These are phyloP conservation scores for Triplophysa bombifrons DNA, from an alignment of 2,797 vertebrate genomes.

Conservation along the genomic window DNA sequence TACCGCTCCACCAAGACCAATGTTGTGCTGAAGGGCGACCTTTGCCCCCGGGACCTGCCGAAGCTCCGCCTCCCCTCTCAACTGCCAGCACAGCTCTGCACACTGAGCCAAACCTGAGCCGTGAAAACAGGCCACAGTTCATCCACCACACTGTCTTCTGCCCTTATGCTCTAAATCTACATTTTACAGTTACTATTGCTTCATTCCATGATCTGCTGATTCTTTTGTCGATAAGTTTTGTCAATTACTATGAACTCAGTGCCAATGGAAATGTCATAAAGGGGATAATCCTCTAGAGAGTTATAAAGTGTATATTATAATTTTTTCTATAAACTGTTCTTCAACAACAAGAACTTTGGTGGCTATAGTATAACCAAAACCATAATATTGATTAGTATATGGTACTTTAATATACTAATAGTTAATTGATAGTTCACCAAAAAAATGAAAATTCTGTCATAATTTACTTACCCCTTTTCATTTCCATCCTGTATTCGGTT, in stretches of 20 bases:
- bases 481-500: too few relatives aligned
- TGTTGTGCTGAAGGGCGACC: constrained; percentile 93
- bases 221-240: not conserved
- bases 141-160: not conserved
- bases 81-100: constrained; percentile 97
- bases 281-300: not conserved
- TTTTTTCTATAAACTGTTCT: not conserved
- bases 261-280: not conserved
- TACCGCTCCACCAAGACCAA: constrained; percentile 90
- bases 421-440: too few relatives aligned
- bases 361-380: not conserved
- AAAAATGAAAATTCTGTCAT: too few relatives aligned
- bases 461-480: too few relatives aligned
- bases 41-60: constrained; percentile 90
- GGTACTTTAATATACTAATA: too few relatives aligned
- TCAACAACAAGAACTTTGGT: not conserved
- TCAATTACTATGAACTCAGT: not conserved
- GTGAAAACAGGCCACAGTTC: constrained; percentile 58
- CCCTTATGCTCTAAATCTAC: too few relatives aligned
- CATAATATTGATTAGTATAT: not conserved
- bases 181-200: not conserved
- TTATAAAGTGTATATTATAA: not conserved
- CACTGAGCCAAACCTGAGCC: constrained; percentile 94
- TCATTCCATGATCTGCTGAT: not conserved
- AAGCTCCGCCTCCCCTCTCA: constrained; percentile 86